Evolutionary conservation across 2,888 invertebrate species (phyloP), one percentile per base, ranked within the genome.

Genomic region (Smittia aterrima): DNA sequence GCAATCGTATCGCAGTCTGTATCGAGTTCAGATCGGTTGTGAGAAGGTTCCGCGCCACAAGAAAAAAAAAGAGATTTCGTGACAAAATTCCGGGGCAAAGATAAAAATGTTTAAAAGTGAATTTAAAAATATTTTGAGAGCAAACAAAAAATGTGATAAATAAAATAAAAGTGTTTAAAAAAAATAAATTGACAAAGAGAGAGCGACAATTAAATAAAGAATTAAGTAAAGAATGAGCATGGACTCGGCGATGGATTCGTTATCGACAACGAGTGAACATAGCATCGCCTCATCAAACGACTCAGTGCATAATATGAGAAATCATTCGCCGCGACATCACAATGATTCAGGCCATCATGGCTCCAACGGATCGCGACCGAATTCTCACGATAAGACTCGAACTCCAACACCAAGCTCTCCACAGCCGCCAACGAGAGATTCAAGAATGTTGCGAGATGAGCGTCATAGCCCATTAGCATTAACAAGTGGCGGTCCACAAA

Each of bases 171-270:
- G 18, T 18, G 18, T 66, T 66, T 16, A 66, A 25, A 66, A 24
- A 66, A 62, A n/a, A 66, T 7, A 7, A 66, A 27, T 67, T 40
- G 24, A 16, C 18, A 3, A 40, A 40, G 24, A 67, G 38, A 67
- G 7, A 32, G 32, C 3, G n/a, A 66, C 20, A 66, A 66, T 18
- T 24, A 9, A 32, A 16, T 16, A n/a, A n/a, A n/a, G 25, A 66
- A 66, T 9, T 40, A 22, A 58, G 58, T 58, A 11, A 47, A 47
- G 47, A 13, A 76, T 76, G 77, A 76, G 76, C 62, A 86, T 87
- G 86, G 86, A 87, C 81, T 84, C 86, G 80, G 85, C 84, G 77
- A 85, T 86, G 84, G 86, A 86, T 83, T 85, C 85, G 77, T 83
- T 82, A 78, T 83, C 83, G 76, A 82, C 81, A 75, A 81, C 84